These are phyloP conservation scores for Remorina albescens DNA, from an alignment of 2,797 vertebrate genomes.

Conservation along the genomic window DNA sequence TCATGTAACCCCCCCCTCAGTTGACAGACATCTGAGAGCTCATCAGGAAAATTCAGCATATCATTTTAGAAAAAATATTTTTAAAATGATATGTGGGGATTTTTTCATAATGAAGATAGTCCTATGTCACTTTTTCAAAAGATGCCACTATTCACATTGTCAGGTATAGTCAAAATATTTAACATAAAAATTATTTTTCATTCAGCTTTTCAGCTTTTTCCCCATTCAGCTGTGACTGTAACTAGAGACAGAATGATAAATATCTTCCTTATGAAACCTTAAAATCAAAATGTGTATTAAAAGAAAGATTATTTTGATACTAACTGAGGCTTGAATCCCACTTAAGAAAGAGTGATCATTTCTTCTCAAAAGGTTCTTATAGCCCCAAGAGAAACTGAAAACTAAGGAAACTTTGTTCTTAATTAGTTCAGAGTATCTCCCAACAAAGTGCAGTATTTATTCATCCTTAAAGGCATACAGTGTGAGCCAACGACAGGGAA, in stretches of 20 bases:
- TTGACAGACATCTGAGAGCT: slow-evolving; percentile 20
- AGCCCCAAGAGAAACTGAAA: slow-evolving; percentile 45
- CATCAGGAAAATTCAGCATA: slow-evolving; percentile 24
- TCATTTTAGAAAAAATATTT: no score
- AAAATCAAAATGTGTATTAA: neutral
- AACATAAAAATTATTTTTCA: neutral
- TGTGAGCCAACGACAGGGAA: slow-evolving; percentile 50
- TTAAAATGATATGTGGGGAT: slow-evolving; percentile 20
- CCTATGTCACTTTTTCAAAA: neutral
- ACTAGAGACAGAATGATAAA: neutral
- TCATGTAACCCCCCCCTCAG: slow-evolving; percentile 1
- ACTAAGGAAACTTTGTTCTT: slow-evolving; percentile 72
- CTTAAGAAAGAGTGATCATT: slow-evolving; percentile 10
- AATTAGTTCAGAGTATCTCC: slow-evolving; percentile 70
- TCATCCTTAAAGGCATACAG: slow-evolving; percentile 62
- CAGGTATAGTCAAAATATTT: neutral
- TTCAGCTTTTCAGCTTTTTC: no score
- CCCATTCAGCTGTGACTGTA: neutral
- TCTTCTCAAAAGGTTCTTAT: slow-evolving; percentile 41
- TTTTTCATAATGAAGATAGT: neutral
- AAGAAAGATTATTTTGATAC: slow-evolving; percentile 4
- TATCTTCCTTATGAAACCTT: neutral
- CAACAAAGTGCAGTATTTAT: slow-evolving; percentile 67
- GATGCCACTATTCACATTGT: neutral
- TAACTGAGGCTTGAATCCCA: slow-evolving; percentile 1